These are phyloP conservation scores for Hemibagrus wyckioides DNA, from an alignment of 2,113 vertebrate genomes.

Conservation along the genomic window DNA sequence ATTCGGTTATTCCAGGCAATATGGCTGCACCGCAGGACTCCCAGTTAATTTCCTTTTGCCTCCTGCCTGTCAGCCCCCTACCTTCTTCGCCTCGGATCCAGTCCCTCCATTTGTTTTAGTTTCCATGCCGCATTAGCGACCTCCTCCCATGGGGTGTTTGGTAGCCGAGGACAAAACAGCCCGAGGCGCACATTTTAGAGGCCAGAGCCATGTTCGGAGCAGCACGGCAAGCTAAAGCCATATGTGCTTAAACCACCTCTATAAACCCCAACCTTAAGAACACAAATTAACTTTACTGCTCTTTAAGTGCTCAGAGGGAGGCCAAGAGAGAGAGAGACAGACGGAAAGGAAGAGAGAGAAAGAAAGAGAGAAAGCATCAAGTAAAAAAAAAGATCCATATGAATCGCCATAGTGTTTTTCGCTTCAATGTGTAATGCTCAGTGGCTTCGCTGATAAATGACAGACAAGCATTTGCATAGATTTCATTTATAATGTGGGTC, in stretches of 20 bases:
- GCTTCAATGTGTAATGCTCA: constrained; percentile 94
- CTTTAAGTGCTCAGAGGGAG: constrained; percentile 77
- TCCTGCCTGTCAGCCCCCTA: constrained; percentile 60
- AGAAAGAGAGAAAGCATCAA: constrained; percentile 71
- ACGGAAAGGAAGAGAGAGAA: constrained; percentile 62
- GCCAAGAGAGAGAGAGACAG: constrained; percentile 22
- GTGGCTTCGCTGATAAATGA: constrained; percentile 96
- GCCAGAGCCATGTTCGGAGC: constrained; percentile 79
- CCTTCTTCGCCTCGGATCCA: constrained; percentile 59
- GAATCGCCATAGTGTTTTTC: constrained; percentile 81
- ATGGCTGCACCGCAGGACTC: constrained; percentile 72
- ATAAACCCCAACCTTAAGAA: constrained; percentile 57
- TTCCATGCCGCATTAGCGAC: constrained; percentile 79
- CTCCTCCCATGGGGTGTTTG: constrained; percentile 77
- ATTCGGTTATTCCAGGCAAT: constrained; percentile 75
- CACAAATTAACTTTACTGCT: constrained; percentile 69
- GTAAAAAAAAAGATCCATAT: constrained; percentile 91
- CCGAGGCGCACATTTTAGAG: constrained; percentile 74
- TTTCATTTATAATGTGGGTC: constrained; percentile 89
- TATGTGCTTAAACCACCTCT: constrained; percentile 81
- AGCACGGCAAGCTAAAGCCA: constrained; percentile 83
- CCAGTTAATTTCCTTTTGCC: constrained; percentile 70
- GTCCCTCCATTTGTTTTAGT: constrained; percentile 86
- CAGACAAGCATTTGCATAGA: constrained; percentile 96
- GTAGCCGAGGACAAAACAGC: constrained; percentile 75